Percentiles rank a stretch among this genome's conserved stretches.
Evolutionary conservation across 2,888 invertebrate species (phyloP).

Genomic region (Catocala nupta): DNA sequence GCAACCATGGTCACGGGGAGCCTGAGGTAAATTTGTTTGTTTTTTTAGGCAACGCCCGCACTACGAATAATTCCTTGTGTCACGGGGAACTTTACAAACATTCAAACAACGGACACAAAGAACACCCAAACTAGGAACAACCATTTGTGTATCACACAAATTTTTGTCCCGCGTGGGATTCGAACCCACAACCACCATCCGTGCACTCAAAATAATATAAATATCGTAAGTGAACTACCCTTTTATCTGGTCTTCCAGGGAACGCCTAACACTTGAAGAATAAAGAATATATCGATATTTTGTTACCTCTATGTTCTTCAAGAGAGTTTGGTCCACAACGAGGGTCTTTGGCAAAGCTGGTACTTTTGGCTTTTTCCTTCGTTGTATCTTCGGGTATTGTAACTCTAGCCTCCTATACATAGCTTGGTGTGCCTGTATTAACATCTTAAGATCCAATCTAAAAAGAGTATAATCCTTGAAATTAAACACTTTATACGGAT

Average conservation of each 20-base stretch:
- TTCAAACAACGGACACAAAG: too few relatives aligned
- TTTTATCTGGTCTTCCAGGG: not conserved
- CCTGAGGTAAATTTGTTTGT: too few relatives aligned
- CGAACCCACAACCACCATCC: too few relatives aligned
- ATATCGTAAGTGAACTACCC: not conserved
- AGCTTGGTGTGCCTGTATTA: constrained; percentile 57
- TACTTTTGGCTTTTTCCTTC: constrained; percentile 47
- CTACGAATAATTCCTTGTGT: too few relatives aligned
- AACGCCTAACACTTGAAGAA: too few relatives aligned
- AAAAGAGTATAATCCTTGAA: not conserved
- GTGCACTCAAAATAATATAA: too few relatives aligned
- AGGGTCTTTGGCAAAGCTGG: constrained; percentile 30
- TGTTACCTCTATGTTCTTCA: constrained; percentile 26
- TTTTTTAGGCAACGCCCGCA: too few relatives aligned
- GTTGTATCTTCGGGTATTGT: constrained; percentile 55
- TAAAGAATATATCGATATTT: too few relatives aligned
- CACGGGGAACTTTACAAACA: not conserved
- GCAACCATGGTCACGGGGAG: too few relatives aligned
- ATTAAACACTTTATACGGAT: too few relatives aligned
- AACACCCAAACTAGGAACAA: not conserved
- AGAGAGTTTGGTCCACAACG: constrained; percentile 35
- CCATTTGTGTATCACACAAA: too few relatives aligned
- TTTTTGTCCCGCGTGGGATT: too few relatives aligned
- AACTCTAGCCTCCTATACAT: constrained; percentile 50
- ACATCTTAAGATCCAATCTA: constrained; percentile 59